These are phyloP conservation scores for Lucilia cuprina DNA, from an alignment of 1,140 invertebrate genomes.

Conservation along the genomic window DNA sequence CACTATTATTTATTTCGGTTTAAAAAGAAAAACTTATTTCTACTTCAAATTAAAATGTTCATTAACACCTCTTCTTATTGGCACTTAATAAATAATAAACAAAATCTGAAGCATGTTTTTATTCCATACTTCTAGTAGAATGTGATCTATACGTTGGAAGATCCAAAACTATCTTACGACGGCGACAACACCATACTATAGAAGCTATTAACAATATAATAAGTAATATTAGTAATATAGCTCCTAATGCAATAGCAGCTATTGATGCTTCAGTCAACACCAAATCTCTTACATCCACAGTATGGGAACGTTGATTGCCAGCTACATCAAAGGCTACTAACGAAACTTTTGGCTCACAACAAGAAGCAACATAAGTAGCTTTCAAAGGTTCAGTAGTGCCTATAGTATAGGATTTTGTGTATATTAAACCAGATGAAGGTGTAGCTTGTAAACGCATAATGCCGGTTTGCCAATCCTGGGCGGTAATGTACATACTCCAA, in stretches of 20 bases:
- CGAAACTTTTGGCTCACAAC: conserved; percentile 68
- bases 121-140: conserved; percentile 59
- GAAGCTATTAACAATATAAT: conserved; percentile 63
- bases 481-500: conserved; percentile 70
- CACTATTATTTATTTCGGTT: no score
- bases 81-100: not conserved
- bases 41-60: no score
- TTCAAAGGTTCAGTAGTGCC: conserved; percentile 67
- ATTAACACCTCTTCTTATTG: no score
- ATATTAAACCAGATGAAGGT: conserved; percentile 63
- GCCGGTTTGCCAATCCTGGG: conserved; percentile 68
- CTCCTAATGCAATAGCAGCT: conserved; percentile 67
- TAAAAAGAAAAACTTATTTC: no score
- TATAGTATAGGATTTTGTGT: conserved; percentile 65
- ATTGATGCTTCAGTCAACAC: conserved; percentile 63
- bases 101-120: conserved; percentile 21
- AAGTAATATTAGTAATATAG: conserved; percentile 64
- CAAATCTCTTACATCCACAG: conserved; percentile 66
- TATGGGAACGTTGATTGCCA: conserved; percentile 67
- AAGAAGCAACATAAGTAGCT: conserved; percentile 69
- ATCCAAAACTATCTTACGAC: conserved; percentile 64
- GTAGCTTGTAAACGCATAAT: conserved; percentile 67
- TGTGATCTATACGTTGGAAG: conserved; percentile 65
- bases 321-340: conserved; percentile 68
- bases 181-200: conserved; percentile 66